Conservation (phyloP, 2,888 invertebrate species). For the Tenodera sinensis region DNA sequence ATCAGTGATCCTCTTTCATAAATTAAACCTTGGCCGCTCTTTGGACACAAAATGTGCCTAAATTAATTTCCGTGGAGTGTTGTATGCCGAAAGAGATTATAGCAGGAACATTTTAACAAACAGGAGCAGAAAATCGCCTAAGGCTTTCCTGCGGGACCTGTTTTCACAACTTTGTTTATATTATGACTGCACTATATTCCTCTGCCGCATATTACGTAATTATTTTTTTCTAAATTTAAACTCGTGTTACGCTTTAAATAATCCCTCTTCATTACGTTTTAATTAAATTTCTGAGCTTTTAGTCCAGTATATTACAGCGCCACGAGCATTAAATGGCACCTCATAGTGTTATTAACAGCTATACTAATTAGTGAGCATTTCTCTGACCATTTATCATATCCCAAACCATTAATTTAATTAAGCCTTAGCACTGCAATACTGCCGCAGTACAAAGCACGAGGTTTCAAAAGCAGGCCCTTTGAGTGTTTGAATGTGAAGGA, state of each 20-base stretch:
- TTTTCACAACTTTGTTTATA: background rate
- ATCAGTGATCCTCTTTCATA: too few relatives aligned
- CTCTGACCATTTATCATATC: background rate
- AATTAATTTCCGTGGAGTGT: too few relatives aligned
- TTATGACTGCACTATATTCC: background rate
- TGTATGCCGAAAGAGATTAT: too few relatives aligned
- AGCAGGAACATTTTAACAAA: too few relatives aligned
- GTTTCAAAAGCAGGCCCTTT: background rate
- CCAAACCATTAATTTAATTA: background rate
- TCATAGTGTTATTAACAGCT: background rate
- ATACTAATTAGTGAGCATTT: background rate
- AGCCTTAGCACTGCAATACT: background rate
- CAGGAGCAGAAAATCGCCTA: too few relatives aligned
- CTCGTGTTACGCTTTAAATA: background rate
- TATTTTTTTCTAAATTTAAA: background rate
- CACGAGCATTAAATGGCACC: background rate
- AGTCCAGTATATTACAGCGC: background rate
- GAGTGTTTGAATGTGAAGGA: background rate
- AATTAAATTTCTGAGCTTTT: background rate
- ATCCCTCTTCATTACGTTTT: background rate
- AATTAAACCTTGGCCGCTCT: too few relatives aligned
- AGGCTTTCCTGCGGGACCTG: too few relatives aligned
- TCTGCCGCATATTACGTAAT: background rate
- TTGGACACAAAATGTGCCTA: too few relatives aligned
- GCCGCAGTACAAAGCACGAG: background rate